Evolutionary conservation across 2,888 invertebrate species (phyloP).

Genomic region (Tyria jacobaeae): DNA sequence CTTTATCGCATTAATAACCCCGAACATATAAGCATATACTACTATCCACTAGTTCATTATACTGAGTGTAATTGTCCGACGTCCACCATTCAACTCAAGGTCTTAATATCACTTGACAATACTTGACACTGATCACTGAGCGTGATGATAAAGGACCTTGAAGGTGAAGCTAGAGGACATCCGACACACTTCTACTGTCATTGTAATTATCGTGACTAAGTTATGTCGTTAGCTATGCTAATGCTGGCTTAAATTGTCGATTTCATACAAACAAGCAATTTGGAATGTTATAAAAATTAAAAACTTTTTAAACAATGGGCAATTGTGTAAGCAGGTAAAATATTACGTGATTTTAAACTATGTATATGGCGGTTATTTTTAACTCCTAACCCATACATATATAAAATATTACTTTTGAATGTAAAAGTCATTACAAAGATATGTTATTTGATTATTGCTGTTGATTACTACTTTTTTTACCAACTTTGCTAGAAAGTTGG

Average conservation of each 20-base stretch:
- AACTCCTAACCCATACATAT: no score
- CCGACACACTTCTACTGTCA: constrained; percentile 65
- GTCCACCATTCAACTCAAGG: constrained; percentile 52
- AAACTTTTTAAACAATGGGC: constrained; percentile 14
- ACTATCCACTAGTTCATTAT: constrained; percentile 59
- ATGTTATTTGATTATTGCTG: no score
- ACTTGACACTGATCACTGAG: constrained; percentile 73
- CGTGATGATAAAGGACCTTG: constrained; percentile 60
- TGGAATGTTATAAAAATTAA: constrained; percentile 5
- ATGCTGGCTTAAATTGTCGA: constrained; percentile 53
- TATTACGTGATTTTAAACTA: no score
- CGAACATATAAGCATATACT: constrained; percentile 29
- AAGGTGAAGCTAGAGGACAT: constrained; percentile 77
- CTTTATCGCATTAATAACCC: constrained; percentile 38
- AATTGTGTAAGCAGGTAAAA: background rate
- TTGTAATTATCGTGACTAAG: constrained; percentile 50
- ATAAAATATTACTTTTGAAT: no score
- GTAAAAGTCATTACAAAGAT: no score
- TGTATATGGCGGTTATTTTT: no score
- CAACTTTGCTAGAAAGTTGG: no score
- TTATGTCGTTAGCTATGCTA: constrained; percentile 36
- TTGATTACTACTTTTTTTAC: no score
- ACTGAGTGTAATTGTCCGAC: constrained; percentile 48
- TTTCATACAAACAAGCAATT: constrained; percentile 29
- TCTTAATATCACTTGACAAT: constrained; percentile 66